Evolutionary conservation across 2,888 invertebrate genomes (phyloP), one percentile per base, ranked within the genome.

Genomic region (Prenolepis imparis): DNA sequence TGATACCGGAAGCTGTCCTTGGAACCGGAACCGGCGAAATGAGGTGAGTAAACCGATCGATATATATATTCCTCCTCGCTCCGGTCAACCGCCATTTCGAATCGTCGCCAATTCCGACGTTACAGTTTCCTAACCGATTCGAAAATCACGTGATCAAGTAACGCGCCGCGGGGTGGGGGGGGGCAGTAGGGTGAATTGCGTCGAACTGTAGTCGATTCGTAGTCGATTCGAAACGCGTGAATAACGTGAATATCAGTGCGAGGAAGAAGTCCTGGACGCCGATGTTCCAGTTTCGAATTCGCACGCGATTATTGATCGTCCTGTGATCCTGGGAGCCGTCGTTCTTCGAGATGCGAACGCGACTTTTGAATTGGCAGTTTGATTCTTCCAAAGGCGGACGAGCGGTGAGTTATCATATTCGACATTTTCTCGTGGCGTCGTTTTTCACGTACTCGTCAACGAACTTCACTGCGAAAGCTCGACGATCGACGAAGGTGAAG

Each of bases 1-100:
- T 39, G 75, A 32, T 21, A 11, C 55, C 41, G 39, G 66, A 39
- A 66, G 77, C 77, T 77, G 55, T 67, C 77, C 67, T 77, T 77
- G 77, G 55, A 77, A 24, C 39, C 75, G 66, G 55, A 67, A 57
- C 77, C 77, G 77, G 77, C 77, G 55, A 66, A 77, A 77, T 77
- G 77, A 77, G 77, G 77, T 77, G 77, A 77, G 77, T 74, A 74
- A 74, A 63, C 77, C 77, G 67, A 77, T 77, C 77, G 77, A 77
- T 77, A 57, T 77, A 28, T 28, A n/a, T n/a, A n/a, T n/a, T 11
- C 21, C 24, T 28, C 55, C 8, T 15, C 11, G 36, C 24, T 18
- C 3, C 48, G 8, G 12, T 9, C 21, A 21, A 41, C 36, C 24
- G 74, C 32, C 32, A 15, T 21, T 11, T 2, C 11, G 24, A 5